Conservation (phyloP, 2,888 invertebrate genomes). For the Trachelus tabidus region DNA sequence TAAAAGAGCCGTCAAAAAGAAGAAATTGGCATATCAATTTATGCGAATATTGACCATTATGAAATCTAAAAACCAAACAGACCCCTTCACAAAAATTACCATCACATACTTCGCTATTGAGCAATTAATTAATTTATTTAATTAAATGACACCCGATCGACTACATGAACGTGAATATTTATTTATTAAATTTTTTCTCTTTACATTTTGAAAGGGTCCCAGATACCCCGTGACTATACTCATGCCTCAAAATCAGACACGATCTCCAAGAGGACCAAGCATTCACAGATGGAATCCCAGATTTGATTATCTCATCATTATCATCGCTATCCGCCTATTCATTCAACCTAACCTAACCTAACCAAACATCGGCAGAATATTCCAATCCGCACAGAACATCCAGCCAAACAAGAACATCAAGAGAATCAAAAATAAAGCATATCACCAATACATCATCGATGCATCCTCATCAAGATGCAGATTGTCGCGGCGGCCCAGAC, state of each 20-base stretch:
- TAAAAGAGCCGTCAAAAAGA: no score
- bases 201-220: not conserved
- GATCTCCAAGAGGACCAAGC: not conserved
- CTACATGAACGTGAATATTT: not conserved
- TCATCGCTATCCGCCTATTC: not conserved
- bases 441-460: not conserved
- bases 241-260: not conserved
- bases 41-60: no score
- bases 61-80: no score
- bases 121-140: not conserved
- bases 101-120: not conserved
- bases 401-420: not conserved
- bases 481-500: not conserved
- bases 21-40: no score
- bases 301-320: not conserved
- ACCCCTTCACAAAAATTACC: no score
- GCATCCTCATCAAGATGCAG: conserved; percentile 1
- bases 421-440: not conserved
- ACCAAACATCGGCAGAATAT: not conserved
- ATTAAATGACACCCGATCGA: not conserved
- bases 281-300: not conserved
- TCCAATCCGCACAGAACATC: not conserved
- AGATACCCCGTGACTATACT: not conserved
- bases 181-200: not conserved
- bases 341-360: not conserved